A percentile compares a stretch with the other conserved stretches of the same genome.
These are phyloP conservation scores for Albula goreensis DNA, from an alignment of 2,113 vertebrate genomes.

Conservation along the genomic window DNA sequence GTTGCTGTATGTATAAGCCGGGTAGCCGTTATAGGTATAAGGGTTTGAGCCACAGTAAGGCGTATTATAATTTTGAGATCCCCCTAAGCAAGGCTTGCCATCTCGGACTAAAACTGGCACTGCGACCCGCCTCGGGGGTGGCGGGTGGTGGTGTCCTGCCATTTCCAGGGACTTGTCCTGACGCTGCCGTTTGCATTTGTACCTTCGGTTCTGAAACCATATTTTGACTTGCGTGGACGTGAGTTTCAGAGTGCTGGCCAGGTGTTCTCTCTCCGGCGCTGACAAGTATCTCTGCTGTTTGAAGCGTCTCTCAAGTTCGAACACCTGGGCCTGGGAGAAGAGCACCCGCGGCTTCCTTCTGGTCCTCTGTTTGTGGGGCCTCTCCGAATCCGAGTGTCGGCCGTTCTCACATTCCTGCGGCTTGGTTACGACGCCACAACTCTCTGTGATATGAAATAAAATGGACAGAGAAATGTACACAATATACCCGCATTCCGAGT, in stretches of 20 bases:
- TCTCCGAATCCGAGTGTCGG: slow-evolving; percentile 70
- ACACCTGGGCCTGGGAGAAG: slow-evolving; percentile 93
- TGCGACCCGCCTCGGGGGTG: slow-evolving; percentile 84
- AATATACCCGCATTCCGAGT: neutral
- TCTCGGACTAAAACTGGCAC: slow-evolving; percentile 90
- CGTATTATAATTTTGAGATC: slow-evolving; percentile 76
- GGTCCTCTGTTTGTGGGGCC: slow-evolving; percentile 80
- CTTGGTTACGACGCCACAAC: slow-evolving; percentile 71
- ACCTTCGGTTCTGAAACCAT: slow-evolving; percentile 95
- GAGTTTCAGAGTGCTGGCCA: slow-evolving; percentile 86
- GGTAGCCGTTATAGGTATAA: slow-evolving; percentile 82
- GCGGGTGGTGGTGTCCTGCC: slow-evolving; percentile 73
- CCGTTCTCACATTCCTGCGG: slow-evolving; percentile 66
- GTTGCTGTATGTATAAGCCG: slow-evolving; percentile 77
- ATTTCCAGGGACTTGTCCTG: slow-evolving; percentile 89
- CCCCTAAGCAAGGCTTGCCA: slow-evolving; percentile 86
- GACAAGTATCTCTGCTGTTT: slow-evolving; percentile 95
- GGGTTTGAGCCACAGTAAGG: slow-evolving; percentile 74
- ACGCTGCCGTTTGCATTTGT: slow-evolving; percentile 93
- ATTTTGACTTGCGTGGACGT: slow-evolving; percentile 95
- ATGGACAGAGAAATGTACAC: neutral
- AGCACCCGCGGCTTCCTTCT: slow-evolving; percentile 88
- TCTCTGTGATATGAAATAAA: slow-evolving; percentile 66
- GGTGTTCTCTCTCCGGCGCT: slow-evolving; percentile 88
- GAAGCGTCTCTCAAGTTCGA: slow-evolving; percentile 91